Evolutionary conservation across 2,888 invertebrate genomes (phyloP), one percentile per base, ranked within the genome.

Genomic region (Thumatha senex): DNA sequence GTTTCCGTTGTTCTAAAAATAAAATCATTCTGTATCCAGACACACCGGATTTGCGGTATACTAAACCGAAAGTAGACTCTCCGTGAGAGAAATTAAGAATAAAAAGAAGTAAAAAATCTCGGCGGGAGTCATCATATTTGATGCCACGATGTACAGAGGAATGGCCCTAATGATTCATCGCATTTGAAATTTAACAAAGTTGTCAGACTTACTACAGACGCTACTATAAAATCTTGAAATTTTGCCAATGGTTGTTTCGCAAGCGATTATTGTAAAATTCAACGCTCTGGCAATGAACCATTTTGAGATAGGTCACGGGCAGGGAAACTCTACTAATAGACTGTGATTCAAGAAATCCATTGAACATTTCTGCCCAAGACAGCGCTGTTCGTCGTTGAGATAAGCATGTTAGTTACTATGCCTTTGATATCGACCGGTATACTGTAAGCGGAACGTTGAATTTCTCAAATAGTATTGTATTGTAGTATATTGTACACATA

Each of bases 131-230:
- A 76, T 65, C 18, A 24, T 24, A 24, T 24, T 24, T 2, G 18
- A 24, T 24, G 18, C 18, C 18, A 24, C 18, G 18, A 24, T 24
- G 18, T 24, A 5, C 18, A 5, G 18, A 24, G 18, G 18, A 24
- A 65, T 61, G 60, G 55, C 56, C 52, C 57, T 54, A 65, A 75
- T 86, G 88, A 88, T 76, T 87, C 87, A 85, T 78, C 56, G 58
- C 55, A 10, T 52, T 50, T 53, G 46, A 52, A 54, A 64, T 61
- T 59, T 63, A 61, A 61, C 74, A 70, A 71, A 75, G 70, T 79
- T 80, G 78, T 82, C 79, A 87, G 90, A 90, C 90, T 69, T 84
- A 88, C 90, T 89, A 90, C 89, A 90, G 90, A 90, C 89, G 78
- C 71, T 69, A 77, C 76, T 78, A 76, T 70, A 63, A 76, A 70